Evolutionary conservation across 2,888 invertebrate genomes (phyloP).

Genomic region (Epinotia nisella): DNA sequence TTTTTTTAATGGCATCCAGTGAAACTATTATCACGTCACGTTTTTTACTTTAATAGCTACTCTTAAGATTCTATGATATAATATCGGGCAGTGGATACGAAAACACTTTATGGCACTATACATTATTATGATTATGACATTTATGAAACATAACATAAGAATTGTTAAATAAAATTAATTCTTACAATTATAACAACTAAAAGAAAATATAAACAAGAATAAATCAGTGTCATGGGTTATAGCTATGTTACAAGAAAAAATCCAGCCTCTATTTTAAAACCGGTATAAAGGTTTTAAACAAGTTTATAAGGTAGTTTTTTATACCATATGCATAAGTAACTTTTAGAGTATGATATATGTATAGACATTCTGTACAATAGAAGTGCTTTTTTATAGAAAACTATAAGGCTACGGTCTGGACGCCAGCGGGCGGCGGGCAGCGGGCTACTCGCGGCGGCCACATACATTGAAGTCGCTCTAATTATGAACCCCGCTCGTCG

Average conservation of each 20-base stretch:
- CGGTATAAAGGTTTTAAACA: not conserved
- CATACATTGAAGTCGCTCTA: no score
- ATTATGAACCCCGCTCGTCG: no score
- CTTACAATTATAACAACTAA: constrained; percentile 9
- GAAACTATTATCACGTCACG: no score
- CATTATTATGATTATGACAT: constrained; percentile 1
- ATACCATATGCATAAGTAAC: no score
- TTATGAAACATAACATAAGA: not conserved
- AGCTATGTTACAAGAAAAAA: not conserved
- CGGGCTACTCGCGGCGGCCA: no score
- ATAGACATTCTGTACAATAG: not conserved
- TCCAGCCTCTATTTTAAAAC: constrained; percentile 8
- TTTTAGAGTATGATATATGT: no score
- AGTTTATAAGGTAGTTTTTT: no score
- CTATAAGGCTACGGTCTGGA: no score
- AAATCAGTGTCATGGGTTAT: constrained; percentile 31
- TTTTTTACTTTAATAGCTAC: no score
- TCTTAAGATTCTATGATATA: not conserved
- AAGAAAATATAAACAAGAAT: constrained; percentile 26
- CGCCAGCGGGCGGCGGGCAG: no score
- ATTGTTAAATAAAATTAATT: constrained; percentile 15
- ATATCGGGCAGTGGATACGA: constrained; percentile 24
- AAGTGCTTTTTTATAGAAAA: not conserved
- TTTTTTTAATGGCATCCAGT: no score
- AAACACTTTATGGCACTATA: constrained; percentile 29